phyloP scores from a whole-genome alignment of 2,888 invertebrate genomes.

The Phania funesta region DNA sequence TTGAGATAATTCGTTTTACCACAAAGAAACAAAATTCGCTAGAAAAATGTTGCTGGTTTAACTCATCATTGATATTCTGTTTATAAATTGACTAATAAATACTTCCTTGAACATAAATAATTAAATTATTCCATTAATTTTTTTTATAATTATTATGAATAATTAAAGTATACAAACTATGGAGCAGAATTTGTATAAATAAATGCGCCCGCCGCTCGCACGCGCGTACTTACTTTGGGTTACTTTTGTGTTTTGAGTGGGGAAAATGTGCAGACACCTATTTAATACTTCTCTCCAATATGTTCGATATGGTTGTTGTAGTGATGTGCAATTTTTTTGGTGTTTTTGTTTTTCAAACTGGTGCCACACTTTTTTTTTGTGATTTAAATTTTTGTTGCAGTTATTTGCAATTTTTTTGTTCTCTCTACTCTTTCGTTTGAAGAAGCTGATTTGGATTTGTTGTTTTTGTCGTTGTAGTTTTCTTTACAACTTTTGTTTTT shows the following conservation, averaged over 20 bases:
- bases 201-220: neutral
- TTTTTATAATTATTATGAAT: neutral
- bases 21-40: too few species aligned
- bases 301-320: neutral
- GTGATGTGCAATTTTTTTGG: neutral
- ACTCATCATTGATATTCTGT: constrained; percentile 38
- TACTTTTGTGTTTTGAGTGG: neutral
- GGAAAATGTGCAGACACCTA: constrained; percentile 4
- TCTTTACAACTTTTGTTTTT: neutral
- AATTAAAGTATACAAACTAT: neutral
- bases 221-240: constrained; percentile 28
- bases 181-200: neutral
- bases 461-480: neutral
- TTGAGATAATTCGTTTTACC: too few species aligned
- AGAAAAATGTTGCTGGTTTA: neutral
- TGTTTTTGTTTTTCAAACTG: constrained; percentile 3
- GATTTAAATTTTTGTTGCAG: neutral
- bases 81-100: neutral
- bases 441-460: neutral
- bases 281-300: neutral
- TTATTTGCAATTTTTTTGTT: neutral
- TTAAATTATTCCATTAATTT: neutral
- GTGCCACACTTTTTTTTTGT: constrained; percentile 26
- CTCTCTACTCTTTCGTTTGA: neutral
- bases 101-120: constrained; percentile 37